Base-by-base conservation (phyloP, 2,888 invertebrate genomes). In the Pseudococcus longispinus region DNA sequence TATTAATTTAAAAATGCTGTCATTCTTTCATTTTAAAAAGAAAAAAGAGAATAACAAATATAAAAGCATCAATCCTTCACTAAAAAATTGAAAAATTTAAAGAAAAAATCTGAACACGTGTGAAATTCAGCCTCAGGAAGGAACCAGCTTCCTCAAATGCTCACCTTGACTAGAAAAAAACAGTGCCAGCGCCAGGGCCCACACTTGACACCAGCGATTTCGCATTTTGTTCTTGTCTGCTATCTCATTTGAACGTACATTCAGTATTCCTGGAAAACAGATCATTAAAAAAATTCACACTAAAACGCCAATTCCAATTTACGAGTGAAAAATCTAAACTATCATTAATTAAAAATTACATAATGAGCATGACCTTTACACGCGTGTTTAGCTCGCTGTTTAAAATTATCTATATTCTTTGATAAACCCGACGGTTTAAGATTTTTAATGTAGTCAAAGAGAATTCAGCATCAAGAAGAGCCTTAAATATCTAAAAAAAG, bases 281-380 rank as follows among this genome's bases (percentile, higher is more conserved):
- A 20, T 9, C 60, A 60, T 60, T 60, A 74, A 80, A 42, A 80
- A 29, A 20, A 80, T 42, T 20, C 37, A 37, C 32, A 13, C 37
- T 5, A 32, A 15, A 37, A 6, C 32, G 20, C 42, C 20, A n/a
- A 42, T 42, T 80, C 23, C 23, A 20, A 37, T 80, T 80, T 42
- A 80, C 6, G 29, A 74, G 20, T 18, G 18, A 15, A 74, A 80
- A 80, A n/a, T 20, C 37, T 37, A 18, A 80, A 20, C 20, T 80
- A 20, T 3, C 11, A 42, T 42, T 80, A 80, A 42, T 80, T 80
- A 80, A 20, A 80, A 42, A 80, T 37, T 42, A 74, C 18, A 32
- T 74, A 80, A 80, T 20, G 77, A 80, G 42, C 42, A 23, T 80
- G 77, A 80, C 77, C 77, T 80, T 80, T 80, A 80, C 42, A 80